These are phyloP conservation scores for Mactra quadrangularis DNA, from an alignment of 1,140 invertebrate genomes.

Conservation along the genomic window DNA sequence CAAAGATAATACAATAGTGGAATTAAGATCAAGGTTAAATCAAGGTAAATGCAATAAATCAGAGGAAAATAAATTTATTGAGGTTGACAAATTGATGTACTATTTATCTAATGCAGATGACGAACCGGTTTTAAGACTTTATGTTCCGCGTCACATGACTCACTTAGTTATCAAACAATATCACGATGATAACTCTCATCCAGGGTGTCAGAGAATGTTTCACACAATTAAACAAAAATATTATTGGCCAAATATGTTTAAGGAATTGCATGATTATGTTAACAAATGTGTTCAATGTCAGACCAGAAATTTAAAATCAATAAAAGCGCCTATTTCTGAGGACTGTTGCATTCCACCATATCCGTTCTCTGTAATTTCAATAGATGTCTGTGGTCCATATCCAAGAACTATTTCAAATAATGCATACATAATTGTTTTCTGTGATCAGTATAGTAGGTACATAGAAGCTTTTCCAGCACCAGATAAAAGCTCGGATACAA, in stretches of 20 bases:
- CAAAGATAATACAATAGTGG: too few species aligned
- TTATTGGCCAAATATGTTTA: constrained; percentile 61
- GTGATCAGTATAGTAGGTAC: constrained; percentile 55
- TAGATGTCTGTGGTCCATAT: constrained; percentile 65
- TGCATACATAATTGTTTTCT: constrained; percentile 55
- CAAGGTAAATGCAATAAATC: constrained; percentile 46
- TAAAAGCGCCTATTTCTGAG: constrained; percentile 32
- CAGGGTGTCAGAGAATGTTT: constrained; percentile 55
- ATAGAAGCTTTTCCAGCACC: constrained; percentile 60
- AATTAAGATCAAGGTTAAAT: constrained; percentile 16
- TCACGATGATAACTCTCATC: constrained; percentile 59
- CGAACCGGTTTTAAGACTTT: constrained; percentile 43
- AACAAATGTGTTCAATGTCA: constrained; percentile 59
- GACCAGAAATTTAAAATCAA: constrained; percentile 16
- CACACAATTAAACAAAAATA: constrained; percentile 36
- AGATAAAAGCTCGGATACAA: constrained; percentile 46
- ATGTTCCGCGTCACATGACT: constrained; percentile 24
- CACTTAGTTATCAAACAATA: constrained; percentile 41
- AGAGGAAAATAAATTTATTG: constrained; percentile 28
- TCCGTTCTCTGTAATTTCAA: constrained; percentile 44
- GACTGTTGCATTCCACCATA: constrained; percentile 58
- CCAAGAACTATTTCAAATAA: constrained; percentile 51
- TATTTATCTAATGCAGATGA: constrained; percentile 50
- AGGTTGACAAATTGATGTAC: constrained; percentile 50
- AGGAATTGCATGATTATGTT: constrained; percentile 44